These are phyloP conservation scores for Sylvia borin DNA, from an alignment of 2,797 vertebrate species.

Conservation along the genomic window DNA sequence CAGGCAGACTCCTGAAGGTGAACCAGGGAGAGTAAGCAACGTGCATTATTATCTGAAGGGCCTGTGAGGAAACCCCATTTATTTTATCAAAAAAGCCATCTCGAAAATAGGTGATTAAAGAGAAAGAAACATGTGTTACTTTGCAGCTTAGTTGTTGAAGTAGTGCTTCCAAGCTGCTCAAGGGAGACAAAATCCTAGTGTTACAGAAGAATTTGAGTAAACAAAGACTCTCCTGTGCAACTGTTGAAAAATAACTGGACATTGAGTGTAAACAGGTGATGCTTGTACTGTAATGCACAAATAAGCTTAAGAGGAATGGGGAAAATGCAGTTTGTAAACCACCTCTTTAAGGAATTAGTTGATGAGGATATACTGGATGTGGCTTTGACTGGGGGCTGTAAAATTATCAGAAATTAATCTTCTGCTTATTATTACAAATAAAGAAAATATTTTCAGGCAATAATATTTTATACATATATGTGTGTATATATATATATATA, in stretches of 20 bases:
- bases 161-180: slow-evolving; percentile 48
- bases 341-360: neutral
- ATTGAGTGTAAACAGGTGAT: slow-evolving; percentile 31
- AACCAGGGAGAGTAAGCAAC: neutral
- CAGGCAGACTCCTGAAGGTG: neutral
- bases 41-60: neutral
- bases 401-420: neutral
- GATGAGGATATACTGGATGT: neutral
- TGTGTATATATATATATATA: too few species aligned
- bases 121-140: neutral
- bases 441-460: neutral
- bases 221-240: slow-evolving; percentile 55
- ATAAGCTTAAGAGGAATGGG: slow-evolving; percentile 33
- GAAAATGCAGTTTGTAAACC: neutral
- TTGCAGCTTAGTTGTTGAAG: slow-evolving; percentile 27
- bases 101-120: neutral
- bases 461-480: too few species aligned
- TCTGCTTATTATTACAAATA: neutral
- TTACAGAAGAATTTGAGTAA: slow-evolving; percentile 30
- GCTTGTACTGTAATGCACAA: slow-evolving; percentile 4
- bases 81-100: neutral
- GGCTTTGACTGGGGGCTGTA: neutral
- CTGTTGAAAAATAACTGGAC: slow-evolving; percentile 47
- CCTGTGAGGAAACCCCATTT: neutral
- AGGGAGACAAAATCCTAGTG: slow-evolving; percentile 26